A percentile compares a stretch with the other conserved stretches of the same genome.
Conservation (phyloP, 1,140 invertebrate species). For the Apis cerana region DNA sequence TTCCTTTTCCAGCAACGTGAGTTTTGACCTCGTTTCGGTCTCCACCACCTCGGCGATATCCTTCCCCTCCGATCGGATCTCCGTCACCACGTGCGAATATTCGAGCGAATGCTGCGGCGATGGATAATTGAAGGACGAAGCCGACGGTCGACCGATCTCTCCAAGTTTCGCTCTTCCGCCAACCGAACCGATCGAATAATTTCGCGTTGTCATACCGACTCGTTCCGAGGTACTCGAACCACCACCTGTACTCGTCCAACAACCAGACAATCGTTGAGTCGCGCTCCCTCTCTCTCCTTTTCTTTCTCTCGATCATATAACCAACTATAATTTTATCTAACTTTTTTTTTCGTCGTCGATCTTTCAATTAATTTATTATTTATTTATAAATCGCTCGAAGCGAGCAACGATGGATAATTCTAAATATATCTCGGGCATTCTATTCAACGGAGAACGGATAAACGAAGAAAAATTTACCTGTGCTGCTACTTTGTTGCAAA, state of each 20-base stretch:
- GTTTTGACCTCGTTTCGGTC: not conserved
- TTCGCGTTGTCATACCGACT: slow-evolving; percentile 72
- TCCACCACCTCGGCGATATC: slow-evolving; percentile 63
- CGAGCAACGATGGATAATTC: too few relatives aligned
- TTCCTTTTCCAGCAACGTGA: slow-evolving; percentile 15
- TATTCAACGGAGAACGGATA: too few relatives aligned
- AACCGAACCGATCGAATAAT: slow-evolving; percentile 74
- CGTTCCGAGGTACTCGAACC: slow-evolving; percentile 18
- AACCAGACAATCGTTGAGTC: too few relatives aligned
- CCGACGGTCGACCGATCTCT: slow-evolving; percentile 72
- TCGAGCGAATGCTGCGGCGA: slow-evolving; percentile 76
- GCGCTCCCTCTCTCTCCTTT: too few relatives aligned
- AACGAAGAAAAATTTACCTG: slow-evolving; percentile 72
- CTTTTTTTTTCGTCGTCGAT: too few relatives aligned
- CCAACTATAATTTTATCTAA: too few relatives aligned
- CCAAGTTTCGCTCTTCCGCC: slow-evolving; percentile 70
- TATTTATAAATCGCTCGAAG: too few relatives aligned
- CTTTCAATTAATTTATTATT: too few relatives aligned
- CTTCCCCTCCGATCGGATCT: slow-evolving; percentile 57
- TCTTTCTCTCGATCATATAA: too few relatives aligned
- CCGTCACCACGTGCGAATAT: slow-evolving; percentile 56
- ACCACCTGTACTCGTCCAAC: not conserved
- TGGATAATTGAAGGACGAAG: slow-evolving; percentile 74
- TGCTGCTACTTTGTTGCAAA: slow-evolving; percentile 84
- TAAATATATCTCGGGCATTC: too few relatives aligned